Base-by-base conservation (phyloP, 2,888 invertebrate genomes). In the Nysson spinosus region DNA sequence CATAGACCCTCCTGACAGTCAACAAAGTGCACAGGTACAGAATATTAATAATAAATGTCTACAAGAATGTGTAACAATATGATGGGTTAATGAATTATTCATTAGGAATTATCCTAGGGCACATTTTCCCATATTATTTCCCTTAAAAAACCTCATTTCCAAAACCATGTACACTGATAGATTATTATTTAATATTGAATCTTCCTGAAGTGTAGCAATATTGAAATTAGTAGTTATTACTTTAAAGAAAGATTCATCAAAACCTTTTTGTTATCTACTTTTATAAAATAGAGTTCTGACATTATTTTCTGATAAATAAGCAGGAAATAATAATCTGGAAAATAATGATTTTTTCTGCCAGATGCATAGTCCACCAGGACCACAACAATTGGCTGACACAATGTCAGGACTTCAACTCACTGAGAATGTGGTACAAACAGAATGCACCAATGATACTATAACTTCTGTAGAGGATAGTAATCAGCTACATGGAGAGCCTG, bases 1-100 rank as follows among this genome's bases (percentile, higher is more conserved):
- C 73, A 89, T 90, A 80, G 91, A 91, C 82, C 89, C 89, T 82
- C 88, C 90, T 69, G 91, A 91, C 69, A 85, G 77, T 74, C 86
- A 87, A 65, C 86, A 86, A 75, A 86, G 78, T 55, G 80, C 86
- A 67, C 85, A 86, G 83, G 86, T 86, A 77, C 14, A n/a, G n/a
- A n/a, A n/a, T n/a, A n/a, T n/a, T n/a, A n/a, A n/a, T n/a, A n/a
- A n/a, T n/a, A n/a, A n/a, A n/a, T n/a, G n/a, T n/a, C n/a, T n/a
- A n/a, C n/a, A n/a, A n/a, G n/a, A n/a, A n/a, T n/a, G n/a, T n/a
- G n/a, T n/a, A n/a, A n/a, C n/a, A n/a, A n/a, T n/a, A n/a, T n/a
- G n/a, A n/a, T n/a, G n/a, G n/a, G n/a, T n/a, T n/a, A n/a, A n/a
- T n/a, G n/a, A n/a, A n/a, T n/a, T n/a, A n/a, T n/a, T n/a, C n/a